Conservation (phyloP, 2,888 invertebrate genomes). For the Drosophila stalkeri region DNA sequence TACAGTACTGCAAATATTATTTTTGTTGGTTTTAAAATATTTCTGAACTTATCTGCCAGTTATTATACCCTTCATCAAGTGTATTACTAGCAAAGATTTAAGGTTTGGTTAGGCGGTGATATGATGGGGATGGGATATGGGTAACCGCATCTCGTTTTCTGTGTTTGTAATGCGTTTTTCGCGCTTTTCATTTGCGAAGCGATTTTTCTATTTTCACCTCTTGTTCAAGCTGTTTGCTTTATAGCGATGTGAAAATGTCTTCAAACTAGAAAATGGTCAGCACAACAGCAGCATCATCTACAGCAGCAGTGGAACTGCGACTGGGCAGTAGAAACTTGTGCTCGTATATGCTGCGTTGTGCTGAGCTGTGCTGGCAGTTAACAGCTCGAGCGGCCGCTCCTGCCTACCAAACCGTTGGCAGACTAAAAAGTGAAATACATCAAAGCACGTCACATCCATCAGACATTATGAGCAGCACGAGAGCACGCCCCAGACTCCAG, state of each 20-base stretch:
- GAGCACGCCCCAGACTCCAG: slow-evolving; percentile 67
- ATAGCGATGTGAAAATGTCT: slow-evolving; percentile 77
- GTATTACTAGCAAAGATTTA: slow-evolving; percentile 20
- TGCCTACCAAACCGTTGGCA: slow-evolving; percentile 18
- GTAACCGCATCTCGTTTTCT: slow-evolving; percentile 56
- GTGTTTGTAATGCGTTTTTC: slow-evolving; percentile 75
- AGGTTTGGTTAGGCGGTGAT: background rate
- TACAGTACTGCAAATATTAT: background rate
- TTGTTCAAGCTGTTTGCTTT: slow-evolving; percentile 60
- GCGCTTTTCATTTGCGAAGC: slow-evolving; percentile 75
- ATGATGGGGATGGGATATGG: no score
- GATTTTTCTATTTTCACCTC: slow-evolving; percentile 75
- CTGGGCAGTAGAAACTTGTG: slow-evolving; percentile 39
- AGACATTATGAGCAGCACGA: slow-evolving; percentile 78
- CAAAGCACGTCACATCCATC: slow-evolving; percentile 79
- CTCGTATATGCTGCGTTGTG: slow-evolving; percentile 33
- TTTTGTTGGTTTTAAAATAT: background rate
- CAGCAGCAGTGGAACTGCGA: slow-evolving; percentile 26
- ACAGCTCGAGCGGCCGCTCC: slow-evolving; percentile 46
- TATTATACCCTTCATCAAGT: slow-evolving; percentile 39
- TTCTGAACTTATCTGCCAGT: background rate
- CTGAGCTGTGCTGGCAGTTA: slow-evolving; percentile 66
- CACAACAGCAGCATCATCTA: slow-evolving; percentile 30
- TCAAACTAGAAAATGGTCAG: slow-evolving; percentile 73
- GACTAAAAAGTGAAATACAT: slow-evolving; percentile 77